Conservation (phyloP, 2,113 vertebrate genomes). For the Cinclus cinclus region DNA sequence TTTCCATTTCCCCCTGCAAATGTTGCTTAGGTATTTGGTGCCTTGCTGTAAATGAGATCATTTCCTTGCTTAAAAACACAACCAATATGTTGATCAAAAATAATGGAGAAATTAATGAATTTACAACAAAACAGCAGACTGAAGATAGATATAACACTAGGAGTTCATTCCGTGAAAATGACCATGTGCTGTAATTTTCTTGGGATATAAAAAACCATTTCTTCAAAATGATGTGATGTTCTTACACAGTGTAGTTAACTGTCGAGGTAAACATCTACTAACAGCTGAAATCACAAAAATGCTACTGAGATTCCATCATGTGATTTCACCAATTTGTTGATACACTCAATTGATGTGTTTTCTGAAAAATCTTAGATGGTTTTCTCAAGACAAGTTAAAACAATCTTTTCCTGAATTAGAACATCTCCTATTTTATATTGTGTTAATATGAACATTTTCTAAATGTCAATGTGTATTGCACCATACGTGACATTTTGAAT, state of each 20-base stretch:
- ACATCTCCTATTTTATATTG: not conserved
- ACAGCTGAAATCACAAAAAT: not conserved
- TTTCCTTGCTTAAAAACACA: not conserved
- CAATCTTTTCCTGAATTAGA: not conserved
- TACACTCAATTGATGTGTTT: not conserved
- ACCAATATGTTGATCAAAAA: not conserved
- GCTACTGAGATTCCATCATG: not conserved
- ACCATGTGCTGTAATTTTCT: not conserved
- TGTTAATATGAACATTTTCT: not conserved
- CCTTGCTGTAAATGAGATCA: not conserved
- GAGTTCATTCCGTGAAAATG: not conserved
- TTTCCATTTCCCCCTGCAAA: not conserved
- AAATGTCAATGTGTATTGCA: not conserved
- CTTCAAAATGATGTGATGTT: not conserved
- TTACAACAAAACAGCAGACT: not conserved
- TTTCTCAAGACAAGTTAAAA: not conserved
- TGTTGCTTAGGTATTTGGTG: not conserved
- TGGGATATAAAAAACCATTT: not conserved
- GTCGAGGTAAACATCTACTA: not conserved
- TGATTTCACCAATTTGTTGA: not conserved
- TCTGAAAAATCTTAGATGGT: not conserved
- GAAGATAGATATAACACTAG: not conserved
- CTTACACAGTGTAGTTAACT: not conserved
- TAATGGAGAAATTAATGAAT: not conserved
- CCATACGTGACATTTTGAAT: not conserved